A percentile compares a stretch with the other conserved stretches of the same genome.
phyloP scores from a whole-genome alignment of 2,888 invertebrate genomes.

The Zaprionus obscuricornis region DNA sequence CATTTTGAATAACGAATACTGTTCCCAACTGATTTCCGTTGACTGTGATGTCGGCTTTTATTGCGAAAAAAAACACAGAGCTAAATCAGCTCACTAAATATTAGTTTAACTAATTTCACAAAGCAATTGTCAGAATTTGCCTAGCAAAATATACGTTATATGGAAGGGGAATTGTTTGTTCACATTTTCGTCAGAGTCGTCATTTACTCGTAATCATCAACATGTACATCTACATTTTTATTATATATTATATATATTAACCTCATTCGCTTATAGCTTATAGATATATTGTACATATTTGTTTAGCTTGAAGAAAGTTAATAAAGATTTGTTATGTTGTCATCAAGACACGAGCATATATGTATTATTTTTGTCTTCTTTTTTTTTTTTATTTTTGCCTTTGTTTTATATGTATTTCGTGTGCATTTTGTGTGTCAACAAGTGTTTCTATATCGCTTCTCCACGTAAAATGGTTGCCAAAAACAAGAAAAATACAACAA shows the following conservation, averaged over 20 bases:
- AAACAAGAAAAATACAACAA: neutral
- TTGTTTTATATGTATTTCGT: too few species aligned
- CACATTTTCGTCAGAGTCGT: slow-evolving; percentile 16
- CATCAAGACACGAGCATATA: slow-evolving; percentile 36
- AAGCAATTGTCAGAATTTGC: slow-evolving; percentile 24
- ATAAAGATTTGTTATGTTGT: slow-evolving; percentile 36
- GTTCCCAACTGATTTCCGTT: slow-evolving; percentile 47
- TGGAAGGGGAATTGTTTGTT: slow-evolving; percentile 25
- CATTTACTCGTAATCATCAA: too few species aligned
- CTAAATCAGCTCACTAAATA: slow-evolving; percentile 29
- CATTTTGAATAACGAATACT: slow-evolving; percentile 46
- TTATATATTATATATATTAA: too few species aligned
- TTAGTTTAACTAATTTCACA: slow-evolving; percentile 44
- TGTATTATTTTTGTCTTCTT: too few species aligned
- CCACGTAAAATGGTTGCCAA: too few species aligned
- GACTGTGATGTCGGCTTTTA: slow-evolving; percentile 44
- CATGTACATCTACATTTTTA: too few species aligned
- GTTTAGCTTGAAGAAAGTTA: slow-evolving; percentile 54
- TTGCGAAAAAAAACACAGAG: slow-evolving; percentile 33
- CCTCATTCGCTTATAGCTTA: slow-evolving; percentile 24
- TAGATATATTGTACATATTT: slow-evolving; percentile 35
- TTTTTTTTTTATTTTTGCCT: slow-evolving; percentile 1
- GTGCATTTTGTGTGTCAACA: slow-evolving; percentile 14
- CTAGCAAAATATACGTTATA: slow-evolving; percentile 5
- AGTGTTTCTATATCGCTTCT: slow-evolving; percentile 46